These are phyloP conservation scores for Chymomyza fuscimana DNA, from an alignment of 2,888 invertebrate species.

Conservation along the genomic window DNA sequence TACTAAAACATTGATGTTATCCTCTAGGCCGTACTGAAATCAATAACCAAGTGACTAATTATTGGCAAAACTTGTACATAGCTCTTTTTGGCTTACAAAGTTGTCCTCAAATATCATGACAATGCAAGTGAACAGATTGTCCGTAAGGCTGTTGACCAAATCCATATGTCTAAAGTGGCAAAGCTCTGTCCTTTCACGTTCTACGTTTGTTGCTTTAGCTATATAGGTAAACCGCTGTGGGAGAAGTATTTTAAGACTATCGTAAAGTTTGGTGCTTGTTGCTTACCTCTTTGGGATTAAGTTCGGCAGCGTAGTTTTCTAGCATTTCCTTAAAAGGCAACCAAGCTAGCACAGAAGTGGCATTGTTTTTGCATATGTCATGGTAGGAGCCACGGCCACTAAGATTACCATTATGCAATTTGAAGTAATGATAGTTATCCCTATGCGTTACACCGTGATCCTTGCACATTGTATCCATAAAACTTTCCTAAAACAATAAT, in stretches of 20 bases:
- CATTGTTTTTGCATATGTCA: slow-evolving; percentile 61
- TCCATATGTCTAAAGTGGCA: slow-evolving; percentile 75
- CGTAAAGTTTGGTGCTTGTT: neutral
- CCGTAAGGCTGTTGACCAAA: slow-evolving; percentile 64
- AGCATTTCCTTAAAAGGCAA: slow-evolving; percentile 66
- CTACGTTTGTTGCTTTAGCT: slow-evolving; percentile 74
- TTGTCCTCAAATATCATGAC: slow-evolving; percentile 77
- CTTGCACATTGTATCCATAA: slow-evolving; percentile 72
- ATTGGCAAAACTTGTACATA: slow-evolving; percentile 2
- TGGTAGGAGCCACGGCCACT: slow-evolving; percentile 61
- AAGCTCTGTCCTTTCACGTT: slow-evolving; percentile 71
- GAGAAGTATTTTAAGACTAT: neutral
- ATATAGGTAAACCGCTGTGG: slow-evolving; percentile 70
- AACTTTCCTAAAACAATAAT: slow-evolving; percentile 57
- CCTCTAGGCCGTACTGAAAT: slow-evolving; percentile 68
- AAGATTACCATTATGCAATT: slow-evolving; percentile 71
- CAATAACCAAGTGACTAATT: neutral
- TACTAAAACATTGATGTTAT: slow-evolving; percentile 74
- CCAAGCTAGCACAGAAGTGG: slow-evolving; percentile 70
- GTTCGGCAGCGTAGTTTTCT: slow-evolving; percentile 59
- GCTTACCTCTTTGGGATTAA: slow-evolving; percentile 73
- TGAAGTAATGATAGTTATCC: slow-evolving; percentile 70
- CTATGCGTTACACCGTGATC: slow-evolving; percentile 65
- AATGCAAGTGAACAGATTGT: slow-evolving; percentile 69
- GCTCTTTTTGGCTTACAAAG: slow-evolving; percentile 65